Evolutionary conservation across 2,888 invertebrate genomes (phyloP), one percentile per base, ranked within the genome.

Genomic region (Calliopum simillimum): DNA sequence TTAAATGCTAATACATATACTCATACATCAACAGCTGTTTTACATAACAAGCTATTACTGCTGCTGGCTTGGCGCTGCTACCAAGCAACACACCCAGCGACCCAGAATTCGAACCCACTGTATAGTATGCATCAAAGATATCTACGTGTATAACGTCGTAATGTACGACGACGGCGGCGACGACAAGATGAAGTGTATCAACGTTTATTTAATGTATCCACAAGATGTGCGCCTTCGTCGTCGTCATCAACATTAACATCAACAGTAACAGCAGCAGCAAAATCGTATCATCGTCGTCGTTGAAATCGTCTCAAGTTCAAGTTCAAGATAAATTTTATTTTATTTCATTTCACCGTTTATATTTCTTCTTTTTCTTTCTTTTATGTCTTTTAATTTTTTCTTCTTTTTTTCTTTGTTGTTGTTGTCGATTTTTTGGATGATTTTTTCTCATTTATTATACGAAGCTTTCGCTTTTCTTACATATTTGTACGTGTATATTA

Each of bases 271-370:
- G 13, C 58, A 59, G 21, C 47, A 58, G 23, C 56, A 46, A 43
- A 14, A 66, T 11, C 6, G 33, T 11, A 16, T 33, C n/a, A n/a
- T n/a, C 47, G 16, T 25, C 46, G 16, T 21, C n/a, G 41, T 21
- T 33, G 33, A 33, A 33, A 33, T 33, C 33, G 75, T 81, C 79
- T 80, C 82, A 82, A 82, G 82, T 82, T 82, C 82, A 82, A 82
- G 82, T 82, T 82, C 82, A 82, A 82, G 80, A 82, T 81, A 81
- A 80, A 82, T 56, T 82, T 79, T 76, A 78, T 77, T 77, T 80
- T 73, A 78, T 81, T 80, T 79, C 73, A 77, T 75, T 74, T 75
- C 74, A 72, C 33, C 33, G 33, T 33, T 56, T 33, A 33, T 33
- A 8, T 33, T 25, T 25, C 2, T 33, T 33, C 8, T 33, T 33